Conservation (phyloP, 2,888 invertebrate genomes). For the Apoda limacodes region DNA sequence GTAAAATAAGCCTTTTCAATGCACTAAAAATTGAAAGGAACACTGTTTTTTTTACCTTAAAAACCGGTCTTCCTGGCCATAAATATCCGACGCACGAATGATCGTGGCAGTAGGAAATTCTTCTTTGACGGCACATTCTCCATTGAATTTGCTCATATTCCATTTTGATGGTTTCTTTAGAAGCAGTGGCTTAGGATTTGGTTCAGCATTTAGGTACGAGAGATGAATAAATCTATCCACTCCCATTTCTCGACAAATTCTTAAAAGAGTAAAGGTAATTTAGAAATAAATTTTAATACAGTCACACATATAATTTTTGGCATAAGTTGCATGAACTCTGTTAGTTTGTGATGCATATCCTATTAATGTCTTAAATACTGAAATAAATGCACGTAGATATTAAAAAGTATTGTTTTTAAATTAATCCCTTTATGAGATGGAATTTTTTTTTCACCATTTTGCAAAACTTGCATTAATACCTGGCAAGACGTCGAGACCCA, state of each 20-base stretch:
- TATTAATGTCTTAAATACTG: no score
- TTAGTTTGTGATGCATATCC: no score
- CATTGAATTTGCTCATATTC: slow-evolving; percentile 82
- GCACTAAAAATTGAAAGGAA: slow-evolving; percentile 2
- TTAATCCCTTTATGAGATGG: no score
- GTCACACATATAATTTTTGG: no score
- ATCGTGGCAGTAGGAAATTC: slow-evolving; percentile 97
- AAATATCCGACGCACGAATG: slow-evolving; percentile 92
- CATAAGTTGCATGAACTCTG: no score
- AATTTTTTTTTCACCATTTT: no score
- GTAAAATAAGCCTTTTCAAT: not conserved
- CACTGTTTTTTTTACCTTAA: slow-evolving; percentile 69
- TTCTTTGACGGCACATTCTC: slow-evolving; percentile 90
- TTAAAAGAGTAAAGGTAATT: slow-evolving; percentile 21
- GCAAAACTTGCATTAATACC: slow-evolving; percentile 49
- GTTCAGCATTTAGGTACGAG: slow-evolving; percentile 85
- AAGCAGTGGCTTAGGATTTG: slow-evolving; percentile 76
- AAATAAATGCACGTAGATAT: no score
- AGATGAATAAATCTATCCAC: slow-evolving; percentile 94
- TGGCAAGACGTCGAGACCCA: slow-evolving; percentile 86
- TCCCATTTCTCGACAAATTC: slow-evolving; percentile 77
- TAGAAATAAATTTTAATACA: not conserved
- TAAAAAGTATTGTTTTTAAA: no score
- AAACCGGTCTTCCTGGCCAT: slow-evolving; percentile 92
- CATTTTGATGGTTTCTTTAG: slow-evolving; percentile 81